A percentile compares a stretch with the other conserved stretches of the same genome.
These are phyloP conservation scores for Bombyx huttoni DNA, from an alignment of 2,888 invertebrate genomes.

Conservation along the genomic window DNA sequence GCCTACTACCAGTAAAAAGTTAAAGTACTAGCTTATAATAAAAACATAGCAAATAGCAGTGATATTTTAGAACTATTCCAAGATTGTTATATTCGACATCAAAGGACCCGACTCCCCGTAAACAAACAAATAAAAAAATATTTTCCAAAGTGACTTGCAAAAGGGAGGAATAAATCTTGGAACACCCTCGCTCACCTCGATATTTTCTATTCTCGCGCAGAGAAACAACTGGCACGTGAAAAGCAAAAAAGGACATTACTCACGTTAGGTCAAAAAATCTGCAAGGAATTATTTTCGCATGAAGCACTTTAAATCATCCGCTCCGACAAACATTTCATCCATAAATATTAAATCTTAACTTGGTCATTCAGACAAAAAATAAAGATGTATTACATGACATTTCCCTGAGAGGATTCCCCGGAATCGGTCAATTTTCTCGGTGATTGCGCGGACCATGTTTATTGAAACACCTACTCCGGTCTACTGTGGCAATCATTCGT, in stretches of 20 bases:
- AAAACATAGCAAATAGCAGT: constrained; percentile 8
- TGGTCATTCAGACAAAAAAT: constrained; percentile 55
- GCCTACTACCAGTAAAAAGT: background rate
- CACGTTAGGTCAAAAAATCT: constrained; percentile 69
- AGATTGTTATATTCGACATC: constrained; percentile 54
- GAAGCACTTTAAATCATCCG: constrained; percentile 69
- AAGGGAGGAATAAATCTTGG: constrained; percentile 59
- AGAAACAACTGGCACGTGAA: constrained; percentile 67
- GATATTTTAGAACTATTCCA: constrained; percentile 42
- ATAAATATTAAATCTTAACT: constrained; percentile 70
- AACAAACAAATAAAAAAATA: constrained; percentile 63
- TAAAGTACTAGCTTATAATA: background rate
- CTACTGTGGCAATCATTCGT: constrained; percentile 28
- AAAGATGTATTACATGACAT: constrained; percentile 61
- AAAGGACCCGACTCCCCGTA: constrained; percentile 61
- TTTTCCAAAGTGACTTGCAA: constrained; percentile 50
- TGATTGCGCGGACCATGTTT: constrained; percentile 59
- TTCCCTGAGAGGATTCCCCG: constrained; percentile 57
- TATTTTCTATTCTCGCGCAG: constrained; percentile 50
- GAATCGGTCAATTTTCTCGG: constrained; percentile 69
- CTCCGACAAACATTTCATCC: constrained; percentile 68
- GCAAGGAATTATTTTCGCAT: constrained; percentile 66
- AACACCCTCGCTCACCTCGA: constrained; percentile 49
- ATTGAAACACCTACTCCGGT: constrained; percentile 67
- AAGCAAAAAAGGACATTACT: constrained; percentile 64